phyloP scores from a whole-genome alignment of 2,113 vertebrate genomes.

The Myocastor coypus region DNA sequence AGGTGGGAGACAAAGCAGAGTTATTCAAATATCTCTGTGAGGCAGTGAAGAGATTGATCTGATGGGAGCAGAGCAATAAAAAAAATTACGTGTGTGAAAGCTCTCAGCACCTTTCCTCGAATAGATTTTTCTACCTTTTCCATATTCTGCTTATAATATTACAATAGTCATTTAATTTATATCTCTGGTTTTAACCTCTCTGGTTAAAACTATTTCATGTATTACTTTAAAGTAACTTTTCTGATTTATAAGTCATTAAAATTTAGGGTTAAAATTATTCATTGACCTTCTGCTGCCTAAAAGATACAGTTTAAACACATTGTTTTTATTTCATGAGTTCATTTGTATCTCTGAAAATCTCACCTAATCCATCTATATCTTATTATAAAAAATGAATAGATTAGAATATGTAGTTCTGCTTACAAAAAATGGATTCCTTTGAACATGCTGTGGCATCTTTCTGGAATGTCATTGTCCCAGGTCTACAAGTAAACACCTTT shows the following conservation, averaged over 20 bases:
- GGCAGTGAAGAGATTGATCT: not conserved
- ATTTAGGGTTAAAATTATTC: conserved; percentile 26
- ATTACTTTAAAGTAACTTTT: not conserved
- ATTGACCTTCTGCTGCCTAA: not conserved
- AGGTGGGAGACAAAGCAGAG: not conserved
- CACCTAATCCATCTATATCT: not conserved
- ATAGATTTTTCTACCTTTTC: not conserved
- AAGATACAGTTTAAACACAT: not conserved
- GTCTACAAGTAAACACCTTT: not conserved
- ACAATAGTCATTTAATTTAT: not conserved
- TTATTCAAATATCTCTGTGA: not conserved
- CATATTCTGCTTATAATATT: not conserved
- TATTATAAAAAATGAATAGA: not conserved
- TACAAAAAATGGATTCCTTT: not conserved
- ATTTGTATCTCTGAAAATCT: not conserved
- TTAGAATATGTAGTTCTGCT: not conserved
- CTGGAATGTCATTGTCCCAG: not conserved
- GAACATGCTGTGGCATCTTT: not conserved
- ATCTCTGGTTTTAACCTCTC: not conserved
- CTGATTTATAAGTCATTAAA: conserved; percentile 9
- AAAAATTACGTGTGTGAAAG: not conserved
- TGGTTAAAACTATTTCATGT: not conserved
- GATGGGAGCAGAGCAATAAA: not conserved
- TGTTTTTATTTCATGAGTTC: not conserved
- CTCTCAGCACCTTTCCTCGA: not conserved